These are phyloP conservation scores for Dryobates pubescens DNA, from an alignment of 2,797 vertebrate species.

Conservation along the genomic window DNA sequence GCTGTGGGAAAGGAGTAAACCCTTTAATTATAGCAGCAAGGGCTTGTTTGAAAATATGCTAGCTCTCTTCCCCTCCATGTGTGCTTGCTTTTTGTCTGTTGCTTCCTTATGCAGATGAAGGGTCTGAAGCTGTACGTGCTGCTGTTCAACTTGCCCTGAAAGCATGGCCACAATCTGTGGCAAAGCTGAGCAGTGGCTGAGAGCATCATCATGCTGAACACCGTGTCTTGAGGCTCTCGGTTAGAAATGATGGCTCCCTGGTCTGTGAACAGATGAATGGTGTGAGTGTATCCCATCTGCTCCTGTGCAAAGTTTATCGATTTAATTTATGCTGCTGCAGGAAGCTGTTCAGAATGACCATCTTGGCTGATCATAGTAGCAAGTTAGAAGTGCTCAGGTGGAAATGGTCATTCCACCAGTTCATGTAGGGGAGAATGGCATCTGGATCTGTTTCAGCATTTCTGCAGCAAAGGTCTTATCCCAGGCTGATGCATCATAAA, in stretches of 20 bases:
- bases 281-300: not conserved
- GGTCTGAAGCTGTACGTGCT: not conserved
- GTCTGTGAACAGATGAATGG: not conserved
- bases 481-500: rapidly evolving
- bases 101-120: not conserved
- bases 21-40: slow-evolving; percentile 24
- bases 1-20: slow-evolving; percentile 40
- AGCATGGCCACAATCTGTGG: rapidly evolving
- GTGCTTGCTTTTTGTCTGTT: not conserved
- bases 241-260: rapidly evolving
- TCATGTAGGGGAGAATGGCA: rapidly evolving
- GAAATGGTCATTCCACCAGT: not conserved
- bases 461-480: not conserved
- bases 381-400: not conserved
- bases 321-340: slow-evolving; percentile 13
- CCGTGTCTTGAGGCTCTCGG: rapidly evolving
- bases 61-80: not conserved
- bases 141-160: not conserved
- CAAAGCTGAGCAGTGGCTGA: not conserved
- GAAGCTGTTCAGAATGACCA: rapidly evolving
- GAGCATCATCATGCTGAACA: rapidly evolving
- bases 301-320: not conserved
- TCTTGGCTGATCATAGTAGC: not conserved
- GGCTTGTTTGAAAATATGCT: not conserved
- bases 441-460: not conserved